Evolutionary conservation across 2,888 invertebrate species (phyloP), one percentile per base, ranked within the genome.

Genomic region (Crocallis elinguaria): DNA sequence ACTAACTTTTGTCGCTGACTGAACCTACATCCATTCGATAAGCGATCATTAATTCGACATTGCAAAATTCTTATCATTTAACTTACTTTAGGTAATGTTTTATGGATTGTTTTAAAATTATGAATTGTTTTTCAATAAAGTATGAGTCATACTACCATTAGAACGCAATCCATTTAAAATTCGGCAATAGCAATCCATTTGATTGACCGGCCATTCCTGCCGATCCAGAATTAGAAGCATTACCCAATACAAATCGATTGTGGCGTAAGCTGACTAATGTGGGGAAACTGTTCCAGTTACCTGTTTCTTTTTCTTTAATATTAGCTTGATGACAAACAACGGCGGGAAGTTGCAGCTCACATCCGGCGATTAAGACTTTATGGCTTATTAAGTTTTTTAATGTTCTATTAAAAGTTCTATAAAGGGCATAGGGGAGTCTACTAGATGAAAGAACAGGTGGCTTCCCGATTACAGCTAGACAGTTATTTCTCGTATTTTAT

Each of bases 191-290:
- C 54, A 54, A 54, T 66, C 51, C 59, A 53, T 64, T 69, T 68
- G 70, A 72, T 69, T 58, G 73, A 69, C 44, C 65, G 55, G 30
- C 49, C 54, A 54, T 58, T 66, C 67, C 53, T 62, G 55, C 53
- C 42, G 49, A 51, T 68, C 60, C 69, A 39, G 63, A 73, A 64
- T 70, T 77, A 77, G 76, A 74, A 48, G 49, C 48, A 60, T 75
- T 73, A 65, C 61, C 53, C 64, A 73, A 76, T 62, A 54, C 62
- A 64, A 67, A 69, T 62, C 53, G 62, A 69, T 63, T 63, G 42
- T 51, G 35, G 48, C 33, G 42, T 29, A 12, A 19, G 17, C 25
- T 21, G 19, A 19, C 25, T 49, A 51, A 51, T 48, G 38, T 23
- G 17, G 17, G 30, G 9, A 17, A 33, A 42, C 35, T 55, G 62